Conservation (phyloP, 2,797 vertebrate species). For the Sebastes minor region DNA sequence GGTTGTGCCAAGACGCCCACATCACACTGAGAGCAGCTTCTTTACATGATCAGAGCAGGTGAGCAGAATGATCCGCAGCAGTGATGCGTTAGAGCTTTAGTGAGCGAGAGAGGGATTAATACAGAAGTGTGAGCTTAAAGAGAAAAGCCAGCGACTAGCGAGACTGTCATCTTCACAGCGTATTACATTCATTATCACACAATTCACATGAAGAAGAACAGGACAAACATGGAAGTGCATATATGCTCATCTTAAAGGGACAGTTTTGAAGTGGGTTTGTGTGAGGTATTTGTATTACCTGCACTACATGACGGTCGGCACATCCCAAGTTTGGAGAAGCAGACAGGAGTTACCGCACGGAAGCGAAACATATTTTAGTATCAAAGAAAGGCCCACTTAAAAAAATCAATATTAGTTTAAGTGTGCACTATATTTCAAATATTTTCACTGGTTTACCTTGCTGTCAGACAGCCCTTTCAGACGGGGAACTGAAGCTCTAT, state of each 20-base stretch:
- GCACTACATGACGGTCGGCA: too few species aligned
- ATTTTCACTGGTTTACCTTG: accelerated
- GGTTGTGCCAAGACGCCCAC: not conserved
- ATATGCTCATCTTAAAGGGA: not conserved
- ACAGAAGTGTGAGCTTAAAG: not conserved
- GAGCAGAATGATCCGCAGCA: conserved; percentile 6
- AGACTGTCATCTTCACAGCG: not conserved
- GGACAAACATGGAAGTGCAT: not conserved
- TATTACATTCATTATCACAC: not conserved
- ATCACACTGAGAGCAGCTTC: not conserved
- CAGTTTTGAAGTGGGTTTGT: too few species aligned
- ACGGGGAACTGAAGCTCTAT: too few species aligned
- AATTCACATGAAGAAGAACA: not conserved
- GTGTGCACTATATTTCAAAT: accelerated
- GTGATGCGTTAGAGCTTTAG: conserved; percentile 30
- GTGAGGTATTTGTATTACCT: too few species aligned
- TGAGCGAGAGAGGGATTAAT: conserved; percentile 32
- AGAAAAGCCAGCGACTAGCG: not conserved
- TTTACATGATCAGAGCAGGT: not conserved
- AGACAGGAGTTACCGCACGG: too few species aligned
- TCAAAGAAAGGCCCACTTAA: too few species aligned
- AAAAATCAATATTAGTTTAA: too few species aligned
- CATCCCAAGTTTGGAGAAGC: too few species aligned
- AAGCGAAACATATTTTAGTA: too few species aligned
- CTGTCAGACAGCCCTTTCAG: too few species aligned